These are phyloP conservation scores for Danaus chrysippus DNA, from an alignment of 2,888 invertebrate genomes.

Conservation along the genomic window DNA sequence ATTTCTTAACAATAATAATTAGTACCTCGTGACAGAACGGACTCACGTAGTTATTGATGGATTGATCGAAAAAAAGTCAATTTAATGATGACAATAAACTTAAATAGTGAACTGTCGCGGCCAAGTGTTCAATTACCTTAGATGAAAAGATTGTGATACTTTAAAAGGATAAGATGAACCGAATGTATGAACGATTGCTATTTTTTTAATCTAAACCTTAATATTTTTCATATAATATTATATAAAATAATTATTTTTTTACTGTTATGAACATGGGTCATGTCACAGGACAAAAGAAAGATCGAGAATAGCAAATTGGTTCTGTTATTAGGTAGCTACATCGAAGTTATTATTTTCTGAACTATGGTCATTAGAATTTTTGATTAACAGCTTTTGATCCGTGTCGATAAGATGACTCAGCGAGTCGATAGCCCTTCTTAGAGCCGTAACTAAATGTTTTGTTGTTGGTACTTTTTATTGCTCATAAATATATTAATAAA, in stretches of 20 bases:
- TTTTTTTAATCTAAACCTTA: too few species aligned
- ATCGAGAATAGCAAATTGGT: constrained; percentile 45
- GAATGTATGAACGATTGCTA: too few species aligned
- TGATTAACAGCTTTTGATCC: constrained; percentile 77
- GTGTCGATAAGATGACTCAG: constrained; percentile 74
- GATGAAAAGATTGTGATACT: constrained; percentile 53
- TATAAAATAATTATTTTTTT: neutral
- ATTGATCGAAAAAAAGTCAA: constrained; percentile 61
- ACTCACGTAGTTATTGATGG: constrained; percentile 57
- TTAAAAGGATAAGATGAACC: neutral
- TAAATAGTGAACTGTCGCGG: constrained; percentile 75
- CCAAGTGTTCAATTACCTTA: constrained; percentile 50
- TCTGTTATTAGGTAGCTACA: constrained; percentile 48
- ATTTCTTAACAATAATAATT: constrained; percentile 14
- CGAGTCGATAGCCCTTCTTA: constrained; percentile 67
- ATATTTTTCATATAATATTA: too few species aligned
- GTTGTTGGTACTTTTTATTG: constrained; percentile 57
- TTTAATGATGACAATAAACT: constrained; percentile 68
- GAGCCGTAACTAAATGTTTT: constrained; percentile 71
- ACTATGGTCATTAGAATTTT: constrained; percentile 79
- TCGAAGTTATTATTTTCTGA: constrained; percentile 77
- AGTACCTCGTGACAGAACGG: constrained; percentile 30
- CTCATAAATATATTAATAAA: constrained; percentile 60
- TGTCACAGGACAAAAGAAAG: constrained; percentile 35
- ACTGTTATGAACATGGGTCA: neutral